These are phyloP conservation scores for Sicus ferrugineus DNA, from an alignment of 2,888 invertebrate species.

Conservation along the genomic window DNA sequence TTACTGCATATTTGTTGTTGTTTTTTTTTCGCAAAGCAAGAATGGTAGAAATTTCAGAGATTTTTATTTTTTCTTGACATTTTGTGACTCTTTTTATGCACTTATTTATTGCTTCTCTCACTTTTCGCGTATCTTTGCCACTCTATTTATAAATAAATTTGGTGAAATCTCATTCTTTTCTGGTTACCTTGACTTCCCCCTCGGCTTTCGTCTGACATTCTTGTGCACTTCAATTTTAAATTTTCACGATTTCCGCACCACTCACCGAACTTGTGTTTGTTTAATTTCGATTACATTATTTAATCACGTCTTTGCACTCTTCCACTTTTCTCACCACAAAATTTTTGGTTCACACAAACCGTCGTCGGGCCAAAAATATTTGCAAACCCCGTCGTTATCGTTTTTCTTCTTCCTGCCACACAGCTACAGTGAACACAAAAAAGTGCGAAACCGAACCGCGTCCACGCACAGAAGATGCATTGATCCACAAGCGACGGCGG, in stretches of 20 bases:
- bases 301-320: conserved; percentile 23
- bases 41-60: neutral
- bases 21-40: no score
- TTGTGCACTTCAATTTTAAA: conserved; percentile 30
- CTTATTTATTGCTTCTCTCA: neutral
- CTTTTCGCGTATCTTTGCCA: conserved; percentile 2
- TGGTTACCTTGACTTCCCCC: conserved; percentile 21
- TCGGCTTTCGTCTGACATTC: conserved; percentile 33
- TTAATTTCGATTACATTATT: conserved; percentile 27
- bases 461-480: conserved; percentile 34
- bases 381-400: conserved; percentile 33
- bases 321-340: conserved; percentile 26
- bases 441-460: conserved; percentile 39
- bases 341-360: no score
- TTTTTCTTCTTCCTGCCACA: conserved; percentile 22
- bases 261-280: conserved; percentile 26
- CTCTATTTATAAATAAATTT: conserved; percentile 27
- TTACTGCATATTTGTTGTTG: neutral
- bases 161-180: conserved; percentile 6
- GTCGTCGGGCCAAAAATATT: neutral
- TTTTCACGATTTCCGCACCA: conserved; percentile 26
- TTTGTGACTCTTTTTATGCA: conserved; percentile 13
- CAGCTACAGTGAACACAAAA: conserved; percentile 24
- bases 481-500: conserved; percentile 40
- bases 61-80: no score